Conservation (phyloP, 2,888 invertebrate genomes). For the Quadroppia sp. region DNA sequence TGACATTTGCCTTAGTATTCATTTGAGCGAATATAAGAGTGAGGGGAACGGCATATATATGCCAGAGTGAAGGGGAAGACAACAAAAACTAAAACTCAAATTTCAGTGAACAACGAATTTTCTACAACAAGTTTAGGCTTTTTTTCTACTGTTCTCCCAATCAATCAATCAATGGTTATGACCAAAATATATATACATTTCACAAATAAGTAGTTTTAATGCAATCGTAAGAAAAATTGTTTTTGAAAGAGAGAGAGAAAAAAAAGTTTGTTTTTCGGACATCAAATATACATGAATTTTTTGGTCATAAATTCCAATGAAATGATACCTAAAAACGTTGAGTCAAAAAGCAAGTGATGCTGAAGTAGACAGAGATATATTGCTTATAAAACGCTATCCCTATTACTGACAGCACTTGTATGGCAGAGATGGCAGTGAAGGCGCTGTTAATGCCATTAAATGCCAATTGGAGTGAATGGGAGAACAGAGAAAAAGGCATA, state of each 20-base stretch:
- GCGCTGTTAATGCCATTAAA: not conserved
- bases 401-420: not conserved
- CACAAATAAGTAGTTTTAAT: not conserved
- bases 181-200: conserved; percentile 17
- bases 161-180: conserved; percentile 31
- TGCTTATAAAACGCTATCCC: not conserved
- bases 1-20: conserved; percentile 30
- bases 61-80: not conserved
- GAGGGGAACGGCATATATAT: not conserved
- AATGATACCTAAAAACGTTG: not conserved
- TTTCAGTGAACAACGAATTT: conserved; percentile 21
- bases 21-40: conserved; percentile 25
- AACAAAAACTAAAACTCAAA: not conserved
- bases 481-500: too few relatives aligned
- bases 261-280: conserved; percentile 11
- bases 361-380: not conserved
- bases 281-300: conserved; percentile 29
- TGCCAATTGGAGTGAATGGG: not conserved
- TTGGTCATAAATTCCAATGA: not conserved
- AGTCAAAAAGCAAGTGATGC: conserved; percentile 18
- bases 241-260: too few relatives aligned
- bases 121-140: conserved; percentile 16
- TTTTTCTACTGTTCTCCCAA: conserved; percentile 11
- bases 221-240: conserved; percentile 8
- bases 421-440: conserved; percentile 17